Evolutionary conservation across 2,113 vertebrate species (phyloP), one percentile per base, ranked within the genome.

Genomic region (Patagioenas fasciata): DNA sequence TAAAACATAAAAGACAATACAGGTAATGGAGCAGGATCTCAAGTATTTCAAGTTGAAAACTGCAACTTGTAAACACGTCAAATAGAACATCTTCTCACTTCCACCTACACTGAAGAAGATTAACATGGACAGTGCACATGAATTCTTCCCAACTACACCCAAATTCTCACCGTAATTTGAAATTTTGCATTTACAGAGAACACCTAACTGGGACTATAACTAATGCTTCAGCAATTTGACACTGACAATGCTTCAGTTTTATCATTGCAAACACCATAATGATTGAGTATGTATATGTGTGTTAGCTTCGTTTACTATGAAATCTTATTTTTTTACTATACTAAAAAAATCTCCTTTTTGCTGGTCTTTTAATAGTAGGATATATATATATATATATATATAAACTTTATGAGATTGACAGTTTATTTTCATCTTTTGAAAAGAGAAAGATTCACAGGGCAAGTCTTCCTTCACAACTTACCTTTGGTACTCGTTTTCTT

Each of bases 401-500:
- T 74, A 15, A 0, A 3, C 23, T 11, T 70, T 87, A 36, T 83
- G 34, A 85, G 48, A 7, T 16, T 44, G 15, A 78, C 6, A 13
- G 17, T 15, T 65, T 61, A 20, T 47, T 81, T 80, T 61, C 32
- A 42, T 18, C 17, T 69, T 61, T 65, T 54, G 10, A 15, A 53
- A 66, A 65, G 10, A 38, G 8, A 48, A 42, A 64, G 9, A 44
- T 28, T 26, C 31, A 51, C 3, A 87, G 9, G 18, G 31, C 5
- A 65, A 58, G 18, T 20, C 16, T 70, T 77, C 95, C 62, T 85
- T 87, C 34, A 67, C 53, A 88, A 44, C 95, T 97, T 97, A 99
- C 99, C 98, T 99, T 99, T 47, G 99, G 99, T 69, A 99, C 98
- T 90, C 99, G 97, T 95, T 99, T 99, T 89, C 99, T 98, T 44